Conservation (phyloP, 2,888 invertebrate species). For the Xestia xanthographa region DNA sequence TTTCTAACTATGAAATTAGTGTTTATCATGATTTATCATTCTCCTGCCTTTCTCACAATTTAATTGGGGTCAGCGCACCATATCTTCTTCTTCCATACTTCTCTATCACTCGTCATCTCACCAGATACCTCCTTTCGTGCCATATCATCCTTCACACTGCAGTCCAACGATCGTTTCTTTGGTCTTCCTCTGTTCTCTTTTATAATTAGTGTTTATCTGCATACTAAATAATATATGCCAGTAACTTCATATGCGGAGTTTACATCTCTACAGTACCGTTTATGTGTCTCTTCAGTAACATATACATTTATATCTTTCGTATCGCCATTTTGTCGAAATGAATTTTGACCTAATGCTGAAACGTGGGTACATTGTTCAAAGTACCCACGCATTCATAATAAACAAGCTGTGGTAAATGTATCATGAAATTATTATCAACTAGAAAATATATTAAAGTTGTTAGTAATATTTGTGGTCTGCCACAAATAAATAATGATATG, state of each 20-base stretch:
- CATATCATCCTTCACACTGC: no score
- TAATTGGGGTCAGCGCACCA: no score
- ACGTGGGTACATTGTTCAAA: neutral
- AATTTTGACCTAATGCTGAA: neutral
- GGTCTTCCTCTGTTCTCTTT: no score
- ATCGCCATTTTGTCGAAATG: neutral
- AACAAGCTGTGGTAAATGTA: neutral
- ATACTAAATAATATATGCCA: neutral
- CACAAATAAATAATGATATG: conserved; percentile 11
- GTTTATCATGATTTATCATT: neutral
- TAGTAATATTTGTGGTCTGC: conserved; percentile 11
- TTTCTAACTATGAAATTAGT: neutral
- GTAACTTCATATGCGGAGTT: neutral
- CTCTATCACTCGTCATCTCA: no score
- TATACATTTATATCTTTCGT: neutral
- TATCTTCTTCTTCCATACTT: no score
- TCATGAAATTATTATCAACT: conserved; percentile 1
- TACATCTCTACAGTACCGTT: no score
- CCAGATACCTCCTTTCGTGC: no score
- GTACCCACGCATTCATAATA: neutral
- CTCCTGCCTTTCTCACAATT: no score
- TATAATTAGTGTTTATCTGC: neutral
- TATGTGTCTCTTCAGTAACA: no score
- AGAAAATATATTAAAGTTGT: neutral
- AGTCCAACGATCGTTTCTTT: no score